phyloP scores from a whole-genome alignment of 1,140 invertebrate genomes.

The Branchinecta lindahli region DNA sequence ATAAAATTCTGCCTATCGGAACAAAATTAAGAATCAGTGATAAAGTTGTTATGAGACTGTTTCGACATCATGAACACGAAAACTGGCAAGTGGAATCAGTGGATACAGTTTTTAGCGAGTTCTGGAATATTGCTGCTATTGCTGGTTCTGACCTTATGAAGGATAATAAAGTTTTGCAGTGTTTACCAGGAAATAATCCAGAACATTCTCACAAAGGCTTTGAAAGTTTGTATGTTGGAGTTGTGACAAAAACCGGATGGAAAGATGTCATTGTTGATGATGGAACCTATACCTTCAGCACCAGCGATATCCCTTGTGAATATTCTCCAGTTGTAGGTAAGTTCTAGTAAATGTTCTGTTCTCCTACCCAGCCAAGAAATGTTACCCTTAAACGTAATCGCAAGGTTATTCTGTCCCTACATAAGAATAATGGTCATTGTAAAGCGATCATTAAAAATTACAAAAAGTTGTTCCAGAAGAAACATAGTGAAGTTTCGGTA shows the following conservation, averaged over 20 bases:
- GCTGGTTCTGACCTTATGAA: background rate
- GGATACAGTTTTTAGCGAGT: background rate
- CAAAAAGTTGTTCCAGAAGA: too few relatives aligned
- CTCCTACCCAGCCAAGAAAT: too few relatives aligned
- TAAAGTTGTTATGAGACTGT: background rate
- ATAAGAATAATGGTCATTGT: too few relatives aligned
- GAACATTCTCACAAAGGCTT: background rate
- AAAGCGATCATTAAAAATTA: too few relatives aligned
- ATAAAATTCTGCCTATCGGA: background rate
- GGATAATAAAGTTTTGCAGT: background rate
- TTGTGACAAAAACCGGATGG: background rate
- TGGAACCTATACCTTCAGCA: background rate
- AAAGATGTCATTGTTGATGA: background rate
- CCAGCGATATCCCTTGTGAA: background rate
- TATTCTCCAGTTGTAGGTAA: background rate
- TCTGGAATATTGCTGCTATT: background rate
- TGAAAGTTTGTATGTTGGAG: background rate
- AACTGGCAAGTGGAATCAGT: background rate
- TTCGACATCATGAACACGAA: background rate
- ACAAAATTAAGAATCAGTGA: background rate
- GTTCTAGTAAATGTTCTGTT: too few relatives aligned
- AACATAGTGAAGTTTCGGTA: too few relatives aligned
- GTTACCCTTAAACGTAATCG: too few relatives aligned
- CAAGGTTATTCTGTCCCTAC: too few relatives aligned
- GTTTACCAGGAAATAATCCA: background rate